Evolutionary conservation across 2,888 invertebrate genomes (phyloP).

Genomic region (Xiphydria camelus): DNA sequence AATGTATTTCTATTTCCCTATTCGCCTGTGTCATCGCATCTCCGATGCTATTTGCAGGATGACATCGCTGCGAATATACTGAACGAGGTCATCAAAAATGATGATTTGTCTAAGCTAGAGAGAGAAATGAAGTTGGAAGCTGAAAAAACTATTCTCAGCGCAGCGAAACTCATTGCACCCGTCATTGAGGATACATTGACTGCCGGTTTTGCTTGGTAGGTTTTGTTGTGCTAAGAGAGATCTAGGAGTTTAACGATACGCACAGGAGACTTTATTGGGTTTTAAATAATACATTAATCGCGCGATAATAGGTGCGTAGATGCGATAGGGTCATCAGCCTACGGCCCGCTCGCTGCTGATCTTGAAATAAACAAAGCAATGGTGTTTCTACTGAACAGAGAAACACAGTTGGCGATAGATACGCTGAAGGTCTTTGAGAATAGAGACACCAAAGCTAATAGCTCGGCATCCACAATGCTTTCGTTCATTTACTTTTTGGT

Average conservation of each 20-base stretch:
- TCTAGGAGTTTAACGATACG: slow-evolving; percentile 4
- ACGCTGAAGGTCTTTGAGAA: slow-evolving; percentile 85
- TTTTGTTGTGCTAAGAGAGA: slow-evolving; percentile 1
- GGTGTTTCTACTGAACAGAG: slow-evolving; percentile 80
- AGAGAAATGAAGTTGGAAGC: slow-evolving; percentile 72
- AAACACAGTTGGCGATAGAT: slow-evolving; percentile 79
- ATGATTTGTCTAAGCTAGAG: slow-evolving; percentile 75
- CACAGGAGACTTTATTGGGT: background rate
- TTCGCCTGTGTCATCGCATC: too few relatives aligned
- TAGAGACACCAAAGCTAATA: slow-evolving; percentile 80
- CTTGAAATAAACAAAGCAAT: slow-evolving; percentile 90
- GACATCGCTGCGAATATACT: slow-evolving; percentile 63
- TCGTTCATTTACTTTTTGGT: slow-evolving; percentile 83
- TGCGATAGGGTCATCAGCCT: slow-evolving; percentile 87
- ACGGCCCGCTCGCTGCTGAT: slow-evolving; percentile 80
- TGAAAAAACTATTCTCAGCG: slow-evolving; percentile 80
- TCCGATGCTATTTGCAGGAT: too few relatives aligned
- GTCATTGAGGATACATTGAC: slow-evolving; percentile 74
- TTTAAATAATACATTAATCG: background rate
- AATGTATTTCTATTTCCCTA: too few relatives aligned
- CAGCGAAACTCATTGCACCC: slow-evolving; percentile 87
- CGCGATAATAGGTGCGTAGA: slow-evolving; percentile 82
- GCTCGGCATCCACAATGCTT: slow-evolving; percentile 83
- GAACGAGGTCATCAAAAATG: slow-evolving; percentile 76
- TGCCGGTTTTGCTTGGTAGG: slow-evolving; percentile 61